Base-by-base conservation (phyloP, 2,888 invertebrate genomes). In the Caenorhabditis doughertyi region DNA sequence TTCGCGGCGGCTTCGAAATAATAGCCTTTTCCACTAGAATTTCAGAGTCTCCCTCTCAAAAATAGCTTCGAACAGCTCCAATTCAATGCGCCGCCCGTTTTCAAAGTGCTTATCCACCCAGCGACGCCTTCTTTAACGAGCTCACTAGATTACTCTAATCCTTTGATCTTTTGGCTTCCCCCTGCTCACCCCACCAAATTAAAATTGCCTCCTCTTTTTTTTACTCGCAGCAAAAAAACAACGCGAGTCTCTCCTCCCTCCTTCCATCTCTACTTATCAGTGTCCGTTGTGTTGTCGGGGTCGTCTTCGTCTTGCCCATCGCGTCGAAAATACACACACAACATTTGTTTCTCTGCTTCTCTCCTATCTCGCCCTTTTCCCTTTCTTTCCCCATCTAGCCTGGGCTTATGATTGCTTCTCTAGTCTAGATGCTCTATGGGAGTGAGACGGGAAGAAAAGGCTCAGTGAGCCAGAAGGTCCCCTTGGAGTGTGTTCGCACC, bases 201-300 rank as follows among this genome's bases (percentile, higher is more conserved):
- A 25, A 9, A 39, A 67, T 67, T 27, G 23, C 53, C 18, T 29
- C 39, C 39, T 32, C 39, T 39, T 32, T 32, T 32, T 32, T 32
- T 32, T 32, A 11, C 39, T 39, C 56, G 35, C 3, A n/a, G n/a
- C 11, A 21, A 23, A 60, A 60, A 23, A 25, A 42, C 11, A 4
- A 60, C 16, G 4, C 7, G 39, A 35, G 18, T 35, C 23, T 42
- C 21, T 29, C 32, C 29, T 25, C 18, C 35, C 44, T 8, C 7
- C 18, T 23, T n/a, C 13, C 55, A 18, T 32, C 13, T 55, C 55
- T 18, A 55, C 29, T 55, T 60, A 71, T 71, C 58, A 71, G 60
- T 68, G 55, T 29, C 60, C 71, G 71, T 47, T 49, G 9, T 18
- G 44, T 18, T 18, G 18, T 18, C 27, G 25, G 58, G 56, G 68